phyloP scores from a whole-genome alignment of 2,888 invertebrate genomes.

The Gymnosoma rotundatum region DNA sequence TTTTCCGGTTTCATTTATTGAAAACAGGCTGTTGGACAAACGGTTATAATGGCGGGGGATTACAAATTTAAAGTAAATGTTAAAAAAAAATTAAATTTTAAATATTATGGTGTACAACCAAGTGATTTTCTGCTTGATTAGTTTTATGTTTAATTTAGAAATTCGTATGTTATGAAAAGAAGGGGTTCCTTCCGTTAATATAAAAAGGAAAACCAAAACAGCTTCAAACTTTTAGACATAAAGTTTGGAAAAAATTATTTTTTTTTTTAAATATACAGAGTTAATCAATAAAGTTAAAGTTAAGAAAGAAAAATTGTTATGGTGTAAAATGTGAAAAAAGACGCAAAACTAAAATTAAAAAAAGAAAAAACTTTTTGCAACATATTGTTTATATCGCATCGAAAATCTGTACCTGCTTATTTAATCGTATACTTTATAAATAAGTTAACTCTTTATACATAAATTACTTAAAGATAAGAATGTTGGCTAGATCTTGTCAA shows the following conservation, averaged over 20 bases:
- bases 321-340: constrained; percentile 11
- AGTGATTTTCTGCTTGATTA: constrained; percentile 58
- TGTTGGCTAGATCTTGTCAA: no score
- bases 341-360: no score
- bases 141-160: constrained; percentile 29
- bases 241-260: background rate
- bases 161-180: background rate
- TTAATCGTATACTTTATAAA: no score
- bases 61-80: constrained; percentile 2
- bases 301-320: background rate
- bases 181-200: no score
- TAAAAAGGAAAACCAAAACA: background rate
- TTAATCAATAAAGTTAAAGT: no score
- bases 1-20: constrained; percentile 80
- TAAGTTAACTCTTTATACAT: no score
- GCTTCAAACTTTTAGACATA: background rate
- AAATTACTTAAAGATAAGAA: no score
- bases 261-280: no score
- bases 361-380: no score
- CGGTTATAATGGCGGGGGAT: background rate
- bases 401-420: no score
- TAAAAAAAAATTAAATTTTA: constrained; percentile 35
- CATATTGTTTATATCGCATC: no score
- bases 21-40: constrained; percentile 4
- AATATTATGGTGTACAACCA: constrained; percentile 16